phyloP scores from a whole-genome alignment of 2,113 vertebrate genomes.

The Hymenochirus boettgeri region DNA sequence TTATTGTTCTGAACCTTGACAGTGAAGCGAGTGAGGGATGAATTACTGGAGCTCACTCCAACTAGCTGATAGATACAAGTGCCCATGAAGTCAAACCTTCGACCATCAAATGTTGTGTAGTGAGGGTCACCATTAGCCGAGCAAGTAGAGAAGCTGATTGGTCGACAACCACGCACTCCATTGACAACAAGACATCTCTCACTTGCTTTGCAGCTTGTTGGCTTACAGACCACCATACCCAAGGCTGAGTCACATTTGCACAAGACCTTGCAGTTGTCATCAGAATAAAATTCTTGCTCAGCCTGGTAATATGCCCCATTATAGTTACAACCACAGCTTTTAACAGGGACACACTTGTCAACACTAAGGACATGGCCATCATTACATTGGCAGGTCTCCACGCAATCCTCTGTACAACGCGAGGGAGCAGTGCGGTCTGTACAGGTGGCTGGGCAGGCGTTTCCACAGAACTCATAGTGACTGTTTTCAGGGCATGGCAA shows the following conservation, averaged over 20 bases:
- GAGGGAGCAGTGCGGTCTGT: constrained; percentile 46
- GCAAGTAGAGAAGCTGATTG: constrained; percentile 43
- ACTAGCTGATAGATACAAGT: constrained; percentile 47
- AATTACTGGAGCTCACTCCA: constrained; percentile 41
- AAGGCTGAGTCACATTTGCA: constrained; percentile 44
- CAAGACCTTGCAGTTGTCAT: constrained; percentile 38
- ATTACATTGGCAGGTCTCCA: constrained; percentile 61
- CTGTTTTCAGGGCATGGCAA: constrained; percentile 59
- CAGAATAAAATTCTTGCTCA: constrained; percentile 50
- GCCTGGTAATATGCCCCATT: constrained; percentile 48
- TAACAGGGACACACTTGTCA: constrained; percentile 48
- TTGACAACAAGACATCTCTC: constrained; percentile 27
- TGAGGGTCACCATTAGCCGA: constrained; percentile 37
- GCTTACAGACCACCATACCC: constrained; percentile 26
- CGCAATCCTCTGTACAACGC: constrained; percentile 55
- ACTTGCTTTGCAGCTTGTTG: constrained; percentile 8
- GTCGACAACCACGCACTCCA: constrained; percentile 26
- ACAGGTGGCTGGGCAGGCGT: constrained; percentile 63
- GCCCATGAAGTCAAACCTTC: constrained; percentile 42
- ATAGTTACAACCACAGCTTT: constrained; percentile 57
- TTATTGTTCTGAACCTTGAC: constrained; percentile 47
- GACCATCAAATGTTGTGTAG: constrained; percentile 46
- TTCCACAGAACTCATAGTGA: constrained; percentile 63
- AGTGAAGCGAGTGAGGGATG: constrained; percentile 30
- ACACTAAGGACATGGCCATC: constrained; percentile 55